Evolutionary conservation across 2,797 vertebrate genomes (phyloP), one percentile per base, ranked within the genome.

Genomic region (Allobates femoralis): DNA sequence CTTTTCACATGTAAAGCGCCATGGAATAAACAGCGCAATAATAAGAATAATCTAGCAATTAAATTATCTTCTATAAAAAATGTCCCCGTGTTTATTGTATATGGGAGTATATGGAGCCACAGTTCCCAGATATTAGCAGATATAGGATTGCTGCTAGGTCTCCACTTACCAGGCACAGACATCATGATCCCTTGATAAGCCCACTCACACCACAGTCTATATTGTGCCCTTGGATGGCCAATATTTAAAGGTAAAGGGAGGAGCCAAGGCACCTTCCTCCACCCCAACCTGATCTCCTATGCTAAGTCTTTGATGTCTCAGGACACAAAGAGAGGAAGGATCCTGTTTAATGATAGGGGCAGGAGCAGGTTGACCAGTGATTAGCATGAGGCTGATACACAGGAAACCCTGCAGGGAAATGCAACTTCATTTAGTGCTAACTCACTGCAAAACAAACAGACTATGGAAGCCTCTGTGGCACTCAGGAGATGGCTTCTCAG

Each of bases 381-480:
- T 97, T 97, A 97, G 95, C 96, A 97, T 94, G 95, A 95, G 92
- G 94, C 95, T 96, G 96, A 97, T 95, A 97, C 94, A 96, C 97
- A 98, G 97, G 96, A 97, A 97, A 95, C 92, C 93, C 90, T 92
- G 92, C 77, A 88, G 94, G 86, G 96, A 96, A 97, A 95, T 93
- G 92, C 93, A 91, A 94, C 96, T 96, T 96, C 96, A 97, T 87
- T 73, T 75, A 84, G 96, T 96, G 95, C 96, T 96, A 97, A 96
- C 93, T 90, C 92, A 96, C 95, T 96, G 95, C 94, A 93, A 96
- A 96, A 95, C 95, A 96, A 87, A 84, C 82, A 96, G 95, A 93
- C 95, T 12, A 46, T 30, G 37, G 82, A 60, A 26, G 19, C 55
- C 60, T 56, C 5, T 11, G 37, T 85, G 67, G 69, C 78, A 77